These are phyloP conservation scores for Tholera decimalis DNA, from an alignment of 2,888 invertebrate species.

Conservation along the genomic window DNA sequence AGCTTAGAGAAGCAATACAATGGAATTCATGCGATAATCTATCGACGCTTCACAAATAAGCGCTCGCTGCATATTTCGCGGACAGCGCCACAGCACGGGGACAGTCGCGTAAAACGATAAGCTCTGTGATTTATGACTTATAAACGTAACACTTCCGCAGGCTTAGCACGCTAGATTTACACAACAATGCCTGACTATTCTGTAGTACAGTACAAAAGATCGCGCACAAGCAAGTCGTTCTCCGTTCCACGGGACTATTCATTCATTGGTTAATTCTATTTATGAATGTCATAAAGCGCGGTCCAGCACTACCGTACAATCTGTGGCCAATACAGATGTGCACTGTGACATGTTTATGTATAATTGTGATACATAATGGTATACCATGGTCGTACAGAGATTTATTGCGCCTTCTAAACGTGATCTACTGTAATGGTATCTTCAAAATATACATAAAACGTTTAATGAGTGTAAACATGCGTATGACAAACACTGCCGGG, in stretches of 20 bases:
- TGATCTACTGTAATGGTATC: slow-evolving; percentile 52
- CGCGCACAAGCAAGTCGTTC: slow-evolving; percentile 57
- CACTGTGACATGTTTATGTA: slow-evolving; percentile 72
- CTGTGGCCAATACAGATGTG: slow-evolving; percentile 68
- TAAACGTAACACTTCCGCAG: slow-evolving; percentile 86
- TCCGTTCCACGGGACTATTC: slow-evolving; percentile 68
- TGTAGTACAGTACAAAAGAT: slow-evolving; percentile 59
- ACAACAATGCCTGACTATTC: slow-evolving; percentile 66
- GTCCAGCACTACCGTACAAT: slow-evolving; percentile 65
- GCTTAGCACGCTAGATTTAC: slow-evolving; percentile 78
- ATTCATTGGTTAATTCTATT: slow-evolving; percentile 78
- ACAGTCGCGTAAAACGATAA: slow-evolving; percentile 83
- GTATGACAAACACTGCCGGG: slow-evolving; percentile 53
- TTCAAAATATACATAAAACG: slow-evolving; percentile 53
- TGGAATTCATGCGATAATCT: slow-evolving; percentile 64
- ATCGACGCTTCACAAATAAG: slow-evolving; percentile 71
- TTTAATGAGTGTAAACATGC: slow-evolving; percentile 57
- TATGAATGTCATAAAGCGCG: slow-evolving; percentile 78
- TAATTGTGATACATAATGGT: slow-evolving; percentile 68
- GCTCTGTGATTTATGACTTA: slow-evolving; percentile 87
- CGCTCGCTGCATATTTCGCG: slow-evolving; percentile 82
- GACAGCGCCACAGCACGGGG: slow-evolving; percentile 70
- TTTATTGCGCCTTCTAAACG: slow-evolving; percentile 66
- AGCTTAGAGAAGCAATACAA: slow-evolving; percentile 52
- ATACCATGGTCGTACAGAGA: slow-evolving; percentile 60